A percentile compares a stretch with the other conserved stretches of the same genome.
Evolutionary conservation across 2,113 vertebrate species (phyloP).

Genomic region (Plotosus lineatus): DNA sequence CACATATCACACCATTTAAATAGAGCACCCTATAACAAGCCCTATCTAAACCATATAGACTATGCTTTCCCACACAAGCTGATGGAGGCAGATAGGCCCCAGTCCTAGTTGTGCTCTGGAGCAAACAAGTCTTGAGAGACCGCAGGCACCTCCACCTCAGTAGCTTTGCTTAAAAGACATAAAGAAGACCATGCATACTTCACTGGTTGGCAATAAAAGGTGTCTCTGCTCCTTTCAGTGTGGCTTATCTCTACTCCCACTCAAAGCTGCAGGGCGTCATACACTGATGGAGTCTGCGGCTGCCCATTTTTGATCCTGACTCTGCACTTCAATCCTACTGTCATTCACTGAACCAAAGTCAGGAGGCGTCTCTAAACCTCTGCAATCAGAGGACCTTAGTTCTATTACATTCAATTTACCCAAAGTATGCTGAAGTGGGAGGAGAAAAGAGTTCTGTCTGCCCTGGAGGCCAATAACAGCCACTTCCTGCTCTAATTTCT

Average conservation of each 20-base stretch:
- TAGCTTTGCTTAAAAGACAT: slow-evolving; percentile 47
- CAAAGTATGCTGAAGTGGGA: slow-evolving; percentile 57
- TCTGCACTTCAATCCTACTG: slow-evolving; percentile 5
- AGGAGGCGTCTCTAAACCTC: slow-evolving; percentile 58
- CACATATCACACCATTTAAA: slow-evolving; percentile 15
- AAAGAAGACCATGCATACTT: slow-evolving; percentile 38
- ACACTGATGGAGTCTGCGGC: slow-evolving; percentile 22
- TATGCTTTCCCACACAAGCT: slow-evolving; percentile 26
- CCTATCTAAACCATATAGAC: not conserved
- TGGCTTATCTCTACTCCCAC: slow-evolving; percentile 45
- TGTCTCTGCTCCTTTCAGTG: slow-evolving; percentile 33
- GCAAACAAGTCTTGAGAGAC: slow-evolving; percentile 29
- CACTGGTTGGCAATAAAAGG: slow-evolving; percentile 47
- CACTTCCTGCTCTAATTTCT: slow-evolving; percentile 26
- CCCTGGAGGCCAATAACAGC: slow-evolving; percentile 10
- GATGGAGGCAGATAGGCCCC: slow-evolving; percentile 27
- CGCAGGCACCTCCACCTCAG: slow-evolving; percentile 18
- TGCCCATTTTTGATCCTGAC: slow-evolving; percentile 19
- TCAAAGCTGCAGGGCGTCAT: slow-evolving; percentile 27
- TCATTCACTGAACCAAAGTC: slow-evolving; percentile 37
- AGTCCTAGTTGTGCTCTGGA: slow-evolving; percentile 34
- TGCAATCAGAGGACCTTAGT: slow-evolving; percentile 61
- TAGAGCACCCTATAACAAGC: not conserved
- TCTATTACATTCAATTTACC: slow-evolving; percentile 63
- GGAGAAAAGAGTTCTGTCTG: slow-evolving; percentile 40